Percentiles rank a stretch among this genome's conserved stretches.
Conservation (phyloP, 1,140 invertebrate species). For the Scaptomyza montana region DNA sequence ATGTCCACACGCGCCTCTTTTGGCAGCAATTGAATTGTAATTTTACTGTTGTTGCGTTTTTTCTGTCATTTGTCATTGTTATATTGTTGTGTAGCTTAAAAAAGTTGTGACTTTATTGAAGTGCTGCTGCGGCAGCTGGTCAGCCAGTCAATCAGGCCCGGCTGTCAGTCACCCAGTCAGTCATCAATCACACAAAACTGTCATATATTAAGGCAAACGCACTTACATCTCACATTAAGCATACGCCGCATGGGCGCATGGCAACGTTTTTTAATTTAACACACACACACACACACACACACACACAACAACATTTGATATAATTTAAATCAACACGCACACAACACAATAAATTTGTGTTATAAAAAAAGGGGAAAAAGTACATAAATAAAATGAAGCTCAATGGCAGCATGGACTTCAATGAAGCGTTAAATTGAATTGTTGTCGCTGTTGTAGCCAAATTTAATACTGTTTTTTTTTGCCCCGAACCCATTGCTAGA, state of each 20-base stretch:
- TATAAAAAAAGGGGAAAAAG: slow-evolving; percentile 15
- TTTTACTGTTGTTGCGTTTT: slow-evolving; percentile 16
- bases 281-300: neutral
- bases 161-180: slow-evolving; percentile 9
- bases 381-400: slow-evolving; percentile 30
- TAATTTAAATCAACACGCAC: slow-evolving; percentile 36
- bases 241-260: slow-evolving; percentile 19
- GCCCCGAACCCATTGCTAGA: neutral
- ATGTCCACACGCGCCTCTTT: slow-evolving; percentile 44
- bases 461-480: slow-evolving; percentile 43
- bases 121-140: neutral
- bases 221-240: slow-evolving; percentile 9
- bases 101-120: slow-evolving; percentile 36
- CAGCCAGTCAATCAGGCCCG: slow-evolving; percentile 20
- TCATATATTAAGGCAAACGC: slow-evolving; percentile 14
- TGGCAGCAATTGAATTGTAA: slow-evolving; percentile 70
- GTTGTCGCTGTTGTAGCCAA: slow-evolving; percentile 66
- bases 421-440: slow-evolving; percentile 80
- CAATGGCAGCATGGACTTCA: slow-evolving; percentile 36
- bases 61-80: too few species aligned
- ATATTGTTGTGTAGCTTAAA: neutral
- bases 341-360: slow-evolving; percentile 47
- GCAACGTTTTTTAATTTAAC: neutral
- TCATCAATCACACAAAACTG: slow-evolving; percentile 42
- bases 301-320: slow-evolving; percentile 9